Base-by-base conservation (phyloP, 2,797 vertebrate genomes). In the Muscicapa comitata region DNA sequence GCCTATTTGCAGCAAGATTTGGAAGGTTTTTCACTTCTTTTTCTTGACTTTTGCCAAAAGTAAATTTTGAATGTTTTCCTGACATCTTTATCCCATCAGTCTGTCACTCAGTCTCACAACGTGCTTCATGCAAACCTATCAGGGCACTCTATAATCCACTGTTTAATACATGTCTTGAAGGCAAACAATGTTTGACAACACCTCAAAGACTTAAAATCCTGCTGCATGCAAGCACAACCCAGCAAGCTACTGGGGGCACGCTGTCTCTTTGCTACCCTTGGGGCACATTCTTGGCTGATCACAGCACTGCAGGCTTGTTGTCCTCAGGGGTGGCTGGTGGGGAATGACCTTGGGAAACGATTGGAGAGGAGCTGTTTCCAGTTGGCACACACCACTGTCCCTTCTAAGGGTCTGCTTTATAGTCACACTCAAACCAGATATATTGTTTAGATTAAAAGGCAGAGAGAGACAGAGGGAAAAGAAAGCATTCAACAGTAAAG, bases 1-100 rank as follows among this genome's bases (percentile, higher is more conserved):
- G 3, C 15, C 50, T 86, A 43, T 93, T 95, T 86, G 33, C 82
- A 85, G 65, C 40, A 94, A 93, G 82, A 90, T 92, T 95, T 93
- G 72, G 33, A 93, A 94, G 18, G 42, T 29, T 94, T 81, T 88
- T 77, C 47, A 54, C 59, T 66, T 20, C 1, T 70, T 82, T 94
- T 91, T 78, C 38, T 66, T 50, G 45, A 87, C 67, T 93, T 93
- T 53, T 87, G 12, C 8, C 10, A 33, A 62, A 71, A 82, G 28
- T 80, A 48, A 79, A 28, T 59, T 80, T 86, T 45, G 67, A 54
- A 55, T 17, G 4, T 74, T 88, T 90, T 94, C 40, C 65, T 92
- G 50, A 59, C 2, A 2, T 76, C 47, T 92, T 94, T 62, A 89
- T 86, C 54, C 38, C 17, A 26, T 43, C 13, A 1, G 19, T 67